phyloP scores from a whole-genome alignment of 2,797 vertebrate species.

The Eupleurogrammus muticus region DNA sequence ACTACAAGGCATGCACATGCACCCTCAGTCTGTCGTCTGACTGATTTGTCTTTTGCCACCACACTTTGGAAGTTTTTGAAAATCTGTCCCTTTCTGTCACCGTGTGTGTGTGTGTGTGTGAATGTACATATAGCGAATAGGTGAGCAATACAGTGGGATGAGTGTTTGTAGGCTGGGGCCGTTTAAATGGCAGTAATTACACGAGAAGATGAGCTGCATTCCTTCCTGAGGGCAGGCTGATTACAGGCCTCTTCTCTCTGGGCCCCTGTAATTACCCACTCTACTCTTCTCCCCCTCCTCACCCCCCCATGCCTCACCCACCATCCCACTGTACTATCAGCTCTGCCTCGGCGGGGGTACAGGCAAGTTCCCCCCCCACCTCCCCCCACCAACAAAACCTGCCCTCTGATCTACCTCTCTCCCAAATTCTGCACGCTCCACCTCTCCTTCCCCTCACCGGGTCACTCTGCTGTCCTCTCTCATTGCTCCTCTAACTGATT shows the following conservation, averaged over 20 bases:
- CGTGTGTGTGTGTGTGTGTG: constrained; percentile 2
- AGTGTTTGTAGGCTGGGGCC: constrained; percentile 80
- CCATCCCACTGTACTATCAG: constrained; percentile 52
- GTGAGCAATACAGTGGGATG: constrained; percentile 78
- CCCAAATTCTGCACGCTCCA: constrained; percentile 50
- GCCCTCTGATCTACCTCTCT: constrained; percentile 69
- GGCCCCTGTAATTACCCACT: constrained; percentile 86
- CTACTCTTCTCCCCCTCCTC: constrained; percentile 45
- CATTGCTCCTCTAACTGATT: constrained; percentile 59
- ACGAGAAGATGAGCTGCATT: constrained; percentile 89
- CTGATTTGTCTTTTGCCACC: constrained; percentile 37
- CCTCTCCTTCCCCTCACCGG: constrained; percentile 37
- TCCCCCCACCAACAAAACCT: constrained; percentile 16
- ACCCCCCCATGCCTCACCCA: constrained; percentile 42
- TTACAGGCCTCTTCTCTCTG: constrained; percentile 84
- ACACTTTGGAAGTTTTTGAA: constrained; percentile 46
- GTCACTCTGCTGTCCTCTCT: constrained; percentile 60
- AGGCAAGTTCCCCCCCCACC: constrained; percentile 4
- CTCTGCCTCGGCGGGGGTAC: constrained; percentile 21
- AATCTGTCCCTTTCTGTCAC: constrained; percentile 35
- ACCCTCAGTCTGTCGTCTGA: constrained; percentile 27
- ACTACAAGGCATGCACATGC: constrained; percentile 45
- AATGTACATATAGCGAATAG: constrained; percentile 52
- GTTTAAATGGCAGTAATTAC: constrained; percentile 88
- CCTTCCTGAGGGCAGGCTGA: constrained; percentile 88